A percentile compares a stretch with the other conserved stretches of the same genome.
phyloP scores from a whole-genome alignment of 2,113 vertebrate genomes.

The Colistium nudipinnis region DNA sequence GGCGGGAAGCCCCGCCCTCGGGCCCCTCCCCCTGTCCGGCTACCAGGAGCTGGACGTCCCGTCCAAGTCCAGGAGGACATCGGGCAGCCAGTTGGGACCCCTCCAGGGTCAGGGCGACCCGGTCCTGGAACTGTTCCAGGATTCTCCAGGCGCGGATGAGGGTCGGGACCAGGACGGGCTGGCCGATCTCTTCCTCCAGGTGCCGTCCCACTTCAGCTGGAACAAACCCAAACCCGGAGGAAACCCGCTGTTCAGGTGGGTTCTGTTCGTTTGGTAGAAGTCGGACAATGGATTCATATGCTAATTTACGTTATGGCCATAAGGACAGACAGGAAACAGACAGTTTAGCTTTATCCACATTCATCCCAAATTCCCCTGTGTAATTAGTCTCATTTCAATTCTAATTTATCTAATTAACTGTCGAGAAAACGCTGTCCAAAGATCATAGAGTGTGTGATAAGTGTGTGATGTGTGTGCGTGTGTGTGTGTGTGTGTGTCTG shows the following conservation, averaged over 20 bases:
- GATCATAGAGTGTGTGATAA: too few relatives aligned
- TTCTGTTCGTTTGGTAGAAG: background rate
- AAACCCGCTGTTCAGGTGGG: slow-evolving; percentile 90
- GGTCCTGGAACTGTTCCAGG: slow-evolving; percentile 84
- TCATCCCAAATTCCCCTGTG: too few relatives aligned
- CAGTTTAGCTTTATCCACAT: too few relatives aligned
- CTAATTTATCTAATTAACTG: too few relatives aligned
- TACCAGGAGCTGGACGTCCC: slow-evolving; percentile 91
- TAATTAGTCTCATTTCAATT: too few relatives aligned
- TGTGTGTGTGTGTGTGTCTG: slow-evolving; percentile 25
- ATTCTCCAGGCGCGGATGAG: slow-evolving; percentile 79
- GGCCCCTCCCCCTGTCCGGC: slow-evolving; percentile 81
- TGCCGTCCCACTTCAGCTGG: slow-evolving; percentile 94
- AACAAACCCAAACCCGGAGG: slow-evolving; percentile 93
- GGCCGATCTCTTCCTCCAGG: slow-evolving; percentile 92
- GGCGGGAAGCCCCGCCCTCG: slow-evolving; percentile 82
- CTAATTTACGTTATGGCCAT: too few relatives aligned
- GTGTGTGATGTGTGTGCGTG: background rate
- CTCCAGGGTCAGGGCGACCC: slow-evolving; percentile 85
- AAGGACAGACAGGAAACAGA: too few relatives aligned
- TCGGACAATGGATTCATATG: background rate
- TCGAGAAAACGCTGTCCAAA: too few relatives aligned
- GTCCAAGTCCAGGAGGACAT: slow-evolving; percentile 93
- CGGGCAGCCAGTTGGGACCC: slow-evolving; percentile 84
- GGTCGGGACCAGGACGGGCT: slow-evolving; percentile 84